A percentile compares a stretch with the other conserved stretches of the same genome.
phyloP scores from a whole-genome alignment of 2,113 vertebrate species.

The Delphinapterus leucas region DNA sequence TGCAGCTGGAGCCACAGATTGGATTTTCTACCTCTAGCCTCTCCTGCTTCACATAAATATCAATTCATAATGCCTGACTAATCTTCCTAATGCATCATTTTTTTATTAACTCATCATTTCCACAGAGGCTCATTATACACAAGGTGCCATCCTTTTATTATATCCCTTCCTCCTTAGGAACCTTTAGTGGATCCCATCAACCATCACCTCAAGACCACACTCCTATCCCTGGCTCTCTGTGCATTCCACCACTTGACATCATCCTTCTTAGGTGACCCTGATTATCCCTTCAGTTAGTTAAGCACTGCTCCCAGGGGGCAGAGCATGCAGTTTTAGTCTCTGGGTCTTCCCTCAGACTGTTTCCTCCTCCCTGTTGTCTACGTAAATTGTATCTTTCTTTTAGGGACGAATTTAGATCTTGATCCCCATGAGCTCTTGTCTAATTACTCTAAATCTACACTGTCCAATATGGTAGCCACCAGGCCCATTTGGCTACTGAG shows the following conservation, averaged over 20 bases:
- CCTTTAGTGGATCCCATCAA: neutral
- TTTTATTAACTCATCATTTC: neutral
- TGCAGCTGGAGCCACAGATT: neutral
- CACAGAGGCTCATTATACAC: neutral
- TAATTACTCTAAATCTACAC: neutral
- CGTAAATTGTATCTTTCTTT: neutral
- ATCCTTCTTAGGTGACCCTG: neutral
- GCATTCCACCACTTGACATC: neutral
- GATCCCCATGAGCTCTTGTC: neutral
- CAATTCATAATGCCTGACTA: neutral
- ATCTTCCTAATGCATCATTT: neutral
- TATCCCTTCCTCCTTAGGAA: neutral
- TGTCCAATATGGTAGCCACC: neutral
- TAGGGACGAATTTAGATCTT: neutral
- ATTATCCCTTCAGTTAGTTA: neutral
- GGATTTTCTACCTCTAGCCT: neutral
- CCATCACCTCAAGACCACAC: neutral
- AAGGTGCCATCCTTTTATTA: neutral
- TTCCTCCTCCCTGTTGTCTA: neutral
- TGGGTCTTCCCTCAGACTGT: neutral
- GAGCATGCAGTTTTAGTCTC: neutral
- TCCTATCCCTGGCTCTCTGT: neutral
- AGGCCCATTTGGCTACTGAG: neutral
- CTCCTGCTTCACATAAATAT: neutral
- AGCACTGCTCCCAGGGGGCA: neutral